phyloP scores from a whole-genome alignment of 2,113 vertebrate species.

The Gadus macrocephalus region DNA sequence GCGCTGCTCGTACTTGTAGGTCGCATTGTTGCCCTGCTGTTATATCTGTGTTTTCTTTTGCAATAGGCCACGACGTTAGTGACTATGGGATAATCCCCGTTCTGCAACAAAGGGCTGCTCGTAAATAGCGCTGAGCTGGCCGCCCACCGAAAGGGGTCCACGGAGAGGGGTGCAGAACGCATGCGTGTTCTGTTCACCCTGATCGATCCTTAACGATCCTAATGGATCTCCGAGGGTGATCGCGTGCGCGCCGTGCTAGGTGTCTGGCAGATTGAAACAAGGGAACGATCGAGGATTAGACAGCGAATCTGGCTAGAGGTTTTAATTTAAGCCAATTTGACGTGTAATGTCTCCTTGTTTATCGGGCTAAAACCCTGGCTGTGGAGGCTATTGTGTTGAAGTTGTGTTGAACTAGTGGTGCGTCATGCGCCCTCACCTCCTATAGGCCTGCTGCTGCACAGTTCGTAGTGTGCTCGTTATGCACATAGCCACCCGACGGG shows the following conservation, averaged over 20 bases:
- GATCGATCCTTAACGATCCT: neutral
- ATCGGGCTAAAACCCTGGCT: conserved; percentile 30
- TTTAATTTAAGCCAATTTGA: conserved; percentile 57
- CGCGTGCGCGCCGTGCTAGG: neutral
- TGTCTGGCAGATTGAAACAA: conserved; percentile 31
- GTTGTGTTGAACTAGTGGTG: conserved; percentile 49
- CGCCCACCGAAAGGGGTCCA: conserved; percentile 31
- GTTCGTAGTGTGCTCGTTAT: conserved; percentile 1
- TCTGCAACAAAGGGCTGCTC: conserved; percentile 72
- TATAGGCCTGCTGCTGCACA: neutral
- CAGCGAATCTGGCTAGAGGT: conserved; percentile 46
- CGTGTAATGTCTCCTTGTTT: conserved; percentile 35
- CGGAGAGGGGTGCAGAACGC: conserved; percentile 22
- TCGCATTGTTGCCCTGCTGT: conserved; percentile 34
- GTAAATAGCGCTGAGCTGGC: conserved; percentile 68
- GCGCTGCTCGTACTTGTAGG: conserved; percentile 22
- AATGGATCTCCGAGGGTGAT: neutral
- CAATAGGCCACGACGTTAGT: conserved; percentile 56
- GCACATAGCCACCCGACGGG: conserved; percentile 3
- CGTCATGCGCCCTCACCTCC: conserved; percentile 41
- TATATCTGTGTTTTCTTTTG: conserved; percentile 36
- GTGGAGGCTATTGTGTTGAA: conserved; percentile 37
- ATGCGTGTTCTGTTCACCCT: neutral
- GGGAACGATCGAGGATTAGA: conserved; percentile 55
- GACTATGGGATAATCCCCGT: conserved; percentile 63